Conservation (phyloP, 2,797 vertebrate species). For the Gymnopithys bicolor region DNA sequence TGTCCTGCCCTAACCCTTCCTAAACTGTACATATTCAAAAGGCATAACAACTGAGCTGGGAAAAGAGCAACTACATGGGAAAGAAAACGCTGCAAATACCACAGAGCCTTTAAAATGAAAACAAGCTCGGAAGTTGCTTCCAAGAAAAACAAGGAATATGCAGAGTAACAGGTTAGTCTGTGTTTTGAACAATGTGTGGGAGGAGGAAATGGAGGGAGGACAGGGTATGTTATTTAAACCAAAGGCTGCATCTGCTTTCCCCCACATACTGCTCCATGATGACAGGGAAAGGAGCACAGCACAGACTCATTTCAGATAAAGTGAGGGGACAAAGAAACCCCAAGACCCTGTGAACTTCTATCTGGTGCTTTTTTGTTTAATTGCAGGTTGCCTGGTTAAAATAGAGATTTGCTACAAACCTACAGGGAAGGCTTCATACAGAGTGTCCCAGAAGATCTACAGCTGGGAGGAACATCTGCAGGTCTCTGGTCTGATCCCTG, state of each 20-base stretch:
- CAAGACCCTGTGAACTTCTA: background rate
- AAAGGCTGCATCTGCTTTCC: constrained; percentile 9
- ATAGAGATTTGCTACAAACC: background rate
- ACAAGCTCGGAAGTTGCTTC: constrained; percentile 45
- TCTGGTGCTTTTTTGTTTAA: background rate
- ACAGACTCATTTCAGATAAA: background rate
- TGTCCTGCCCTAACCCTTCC: background rate
- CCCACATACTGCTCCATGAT: background rate
- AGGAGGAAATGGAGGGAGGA: constrained; percentile 55
- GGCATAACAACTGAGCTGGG: constrained; percentile 9
- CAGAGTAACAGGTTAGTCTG: constrained; percentile 58
- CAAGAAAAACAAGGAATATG: constrained; percentile 64
- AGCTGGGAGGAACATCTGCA: background rate
- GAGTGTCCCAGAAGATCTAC: background rate
- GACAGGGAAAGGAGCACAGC: background rate
- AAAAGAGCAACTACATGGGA: constrained; percentile 45
- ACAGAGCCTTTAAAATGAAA: constrained; percentile 41
- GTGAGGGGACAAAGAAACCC: background rate
- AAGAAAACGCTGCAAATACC: background rate
- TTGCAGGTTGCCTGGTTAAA: background rate
- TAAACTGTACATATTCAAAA: background rate
- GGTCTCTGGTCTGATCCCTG: background rate
- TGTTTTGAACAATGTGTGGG: constrained; percentile 50
- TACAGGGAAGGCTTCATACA: background rate
- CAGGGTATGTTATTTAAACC: background rate